These are phyloP conservation scores for Agonopterix heracliana DNA, from an alignment of 2,888 invertebrate genomes.

Conservation along the genomic window DNA sequence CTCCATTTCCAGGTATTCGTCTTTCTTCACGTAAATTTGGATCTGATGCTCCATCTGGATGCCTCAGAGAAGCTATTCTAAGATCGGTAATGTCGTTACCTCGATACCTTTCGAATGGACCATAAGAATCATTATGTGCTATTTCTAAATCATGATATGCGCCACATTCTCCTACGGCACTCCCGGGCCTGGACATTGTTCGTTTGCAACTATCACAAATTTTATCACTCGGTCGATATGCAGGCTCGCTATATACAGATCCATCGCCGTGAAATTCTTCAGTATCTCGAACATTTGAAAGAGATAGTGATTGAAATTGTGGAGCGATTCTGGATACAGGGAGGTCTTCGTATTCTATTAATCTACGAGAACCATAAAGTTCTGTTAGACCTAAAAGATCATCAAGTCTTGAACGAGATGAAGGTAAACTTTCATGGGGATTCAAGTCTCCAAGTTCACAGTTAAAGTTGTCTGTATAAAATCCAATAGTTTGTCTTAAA, in stretches of 20 bases:
- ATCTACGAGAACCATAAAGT: constrained; percentile 86
- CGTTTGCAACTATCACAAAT: constrained; percentile 86
- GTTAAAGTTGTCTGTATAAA: constrained; percentile 71
- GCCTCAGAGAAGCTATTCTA: constrained; percentile 84
- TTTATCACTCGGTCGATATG: constrained; percentile 83
- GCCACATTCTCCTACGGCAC: constrained; percentile 80
- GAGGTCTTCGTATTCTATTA: constrained; percentile 80
- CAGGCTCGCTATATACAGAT: constrained; percentile 91
- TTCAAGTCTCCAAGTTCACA: constrained; percentile 52
- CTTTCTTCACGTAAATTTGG: constrained; percentile 87
- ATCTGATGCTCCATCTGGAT: constrained; percentile 95
- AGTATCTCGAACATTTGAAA: constrained; percentile 82
- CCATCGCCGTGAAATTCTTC: constrained; percentile 82
- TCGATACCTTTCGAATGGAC: constrained; percentile 81
- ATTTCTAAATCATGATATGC: constrained; percentile 75
- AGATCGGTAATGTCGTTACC: constrained; percentile 70
- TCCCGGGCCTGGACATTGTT: constrained; percentile 81
- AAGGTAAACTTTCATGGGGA: constrained; percentile 66
- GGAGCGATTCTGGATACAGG: constrained; percentile 74
- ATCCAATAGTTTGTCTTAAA: constrained; percentile 72
- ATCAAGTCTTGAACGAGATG: constrained; percentile 80
- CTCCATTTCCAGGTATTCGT: constrained; percentile 78
- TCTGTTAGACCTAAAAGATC: constrained; percentile 88
- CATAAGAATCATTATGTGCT: constrained; percentile 65
- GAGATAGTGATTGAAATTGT: constrained; percentile 82